Conservation (phyloP, 2,888 invertebrate genomes). For the Tricholauxania praeusta region DNA sequence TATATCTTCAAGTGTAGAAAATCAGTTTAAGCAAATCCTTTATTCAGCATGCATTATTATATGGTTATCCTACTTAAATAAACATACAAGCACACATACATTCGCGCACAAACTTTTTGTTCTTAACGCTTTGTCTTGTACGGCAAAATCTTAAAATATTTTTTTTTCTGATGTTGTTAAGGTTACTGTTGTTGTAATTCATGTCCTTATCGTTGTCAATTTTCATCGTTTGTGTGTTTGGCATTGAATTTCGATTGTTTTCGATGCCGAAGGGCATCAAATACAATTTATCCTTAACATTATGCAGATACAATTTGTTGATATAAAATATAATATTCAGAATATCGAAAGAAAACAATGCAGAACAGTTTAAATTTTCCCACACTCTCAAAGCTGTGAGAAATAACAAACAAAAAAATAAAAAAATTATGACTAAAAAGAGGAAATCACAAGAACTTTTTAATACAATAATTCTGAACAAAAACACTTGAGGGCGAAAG, state of each 20-base stretch:
- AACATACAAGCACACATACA: constrained; percentile 11
- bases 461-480: background rate
- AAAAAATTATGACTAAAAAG: background rate
- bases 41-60: constrained; percentile 56
- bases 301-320: constrained; percentile 39
- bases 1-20: constrained; percentile 43
- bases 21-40: constrained; percentile 64
- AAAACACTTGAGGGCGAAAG: background rate
- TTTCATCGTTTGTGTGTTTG: constrained; percentile 33
- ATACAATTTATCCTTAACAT: constrained; percentile 48
- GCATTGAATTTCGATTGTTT: constrained; percentile 61
- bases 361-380: constrained; percentile 4
- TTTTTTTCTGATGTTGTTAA: constrained; percentile 33
- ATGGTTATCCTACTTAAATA: background rate
- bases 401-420: background rate
- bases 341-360: constrained; percentile 30
- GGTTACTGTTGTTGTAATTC: constrained; percentile 42
- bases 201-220: constrained; percentile 42
- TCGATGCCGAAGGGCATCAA: constrained; percentile 49
- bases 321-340: constrained; percentile 38
- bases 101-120: background rate
- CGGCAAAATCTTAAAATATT: constrained; percentile 2
- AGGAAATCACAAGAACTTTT: background rate
- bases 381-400: background rate
- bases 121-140: constrained; percentile 12